A percentile compares a stretch with the other conserved stretches of the same genome.
These are phyloP conservation scores for Drosophila tropicalis DNA, from an alignment of 1,140 invertebrate species.

Conservation along the genomic window DNA sequence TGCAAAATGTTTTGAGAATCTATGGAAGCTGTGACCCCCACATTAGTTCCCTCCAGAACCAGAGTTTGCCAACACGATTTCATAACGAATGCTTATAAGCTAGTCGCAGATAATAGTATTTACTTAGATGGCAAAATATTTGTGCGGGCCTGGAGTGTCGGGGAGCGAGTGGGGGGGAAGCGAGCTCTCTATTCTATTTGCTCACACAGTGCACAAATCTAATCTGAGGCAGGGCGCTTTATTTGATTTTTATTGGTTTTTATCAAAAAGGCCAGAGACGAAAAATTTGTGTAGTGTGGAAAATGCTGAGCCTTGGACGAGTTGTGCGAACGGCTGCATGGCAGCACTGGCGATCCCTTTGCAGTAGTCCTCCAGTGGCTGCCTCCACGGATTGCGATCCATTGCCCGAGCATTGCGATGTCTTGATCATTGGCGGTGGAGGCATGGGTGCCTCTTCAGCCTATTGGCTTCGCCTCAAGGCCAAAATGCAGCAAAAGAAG, in stretches of 20 bases:
- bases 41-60: neutral
- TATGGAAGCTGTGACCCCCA: neutral
- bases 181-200: slow-evolving; percentile 16
- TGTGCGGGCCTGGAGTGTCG: neutral
- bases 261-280: slow-evolving; percentile 29
- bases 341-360: slow-evolving; percentile 21
- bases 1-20: neutral
- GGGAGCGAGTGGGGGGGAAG: neutral
- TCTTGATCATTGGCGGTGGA: slow-evolving; percentile 97
- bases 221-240: slow-evolving; percentile 39
- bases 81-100: neutral
- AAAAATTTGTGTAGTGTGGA: slow-evolving; percentile 40
- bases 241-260: slow-evolving; percentile 31
- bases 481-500: slow-evolving; percentile 83
- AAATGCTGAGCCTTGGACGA: slow-evolving; percentile 54
- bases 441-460: slow-evolving; percentile 95
- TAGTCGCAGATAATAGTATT: slow-evolving; percentile 4
- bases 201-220: slow-evolving; percentile 52
- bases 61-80: neutral
- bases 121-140: neutral
- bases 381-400: slow-evolving; percentile 18
- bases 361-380: neutral
- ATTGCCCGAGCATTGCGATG: slow-evolving; percentile 86
- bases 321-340: slow-evolving; percentile 38
- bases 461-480: slow-evolving; percentile 93